Evolutionary conservation across 2,113 vertebrate genomes (phyloP).

Genomic region (Saccopteryx bilineata): DNA sequence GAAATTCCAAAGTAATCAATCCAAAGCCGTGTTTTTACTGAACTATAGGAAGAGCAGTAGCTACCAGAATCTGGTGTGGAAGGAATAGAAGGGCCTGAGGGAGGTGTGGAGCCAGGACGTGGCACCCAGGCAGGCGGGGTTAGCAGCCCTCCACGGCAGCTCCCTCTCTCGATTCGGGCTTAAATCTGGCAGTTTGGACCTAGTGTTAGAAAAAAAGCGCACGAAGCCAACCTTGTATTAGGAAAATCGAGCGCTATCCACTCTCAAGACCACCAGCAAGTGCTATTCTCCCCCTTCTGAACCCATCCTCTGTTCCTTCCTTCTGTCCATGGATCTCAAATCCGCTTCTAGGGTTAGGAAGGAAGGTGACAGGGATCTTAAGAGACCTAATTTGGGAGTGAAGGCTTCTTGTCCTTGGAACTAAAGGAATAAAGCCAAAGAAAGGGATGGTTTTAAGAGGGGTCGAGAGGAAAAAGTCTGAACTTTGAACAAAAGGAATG

Average conservation of each 20-base stretch:
- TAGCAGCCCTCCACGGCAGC: background rate
- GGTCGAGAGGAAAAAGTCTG: conserved; percentile 30
- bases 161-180: conserved; percentile 55
- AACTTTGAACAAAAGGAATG: conserved; percentile 69
- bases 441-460: background rate
- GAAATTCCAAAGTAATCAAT: conserved; percentile 1
- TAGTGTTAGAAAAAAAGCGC: background rate
- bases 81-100: background rate
- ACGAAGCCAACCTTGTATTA: conserved; percentile 41
- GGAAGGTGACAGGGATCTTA: conserved; percentile 64
- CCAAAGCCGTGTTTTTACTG: background rate
- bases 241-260: conserved; percentile 56
- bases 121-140: background rate
- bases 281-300: background rate
- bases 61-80: background rate
- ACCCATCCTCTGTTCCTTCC: background rate
- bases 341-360: conserved; percentile 47
- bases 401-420: conserved; percentile 58
- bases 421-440: conserved; percentile 59
- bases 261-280: conserved; percentile 34
- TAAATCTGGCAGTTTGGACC: conserved; percentile 53
- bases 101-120: background rate
- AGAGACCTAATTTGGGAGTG: conserved; percentile 62
- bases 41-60: background rate
- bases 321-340: conserved; percentile 60